A percentile compares a stretch with the other conserved stretches of the same genome.
These are phyloP conservation scores for Sylvia borin DNA, from an alignment of 2,797 vertebrate species.

Conservation along the genomic window DNA sequence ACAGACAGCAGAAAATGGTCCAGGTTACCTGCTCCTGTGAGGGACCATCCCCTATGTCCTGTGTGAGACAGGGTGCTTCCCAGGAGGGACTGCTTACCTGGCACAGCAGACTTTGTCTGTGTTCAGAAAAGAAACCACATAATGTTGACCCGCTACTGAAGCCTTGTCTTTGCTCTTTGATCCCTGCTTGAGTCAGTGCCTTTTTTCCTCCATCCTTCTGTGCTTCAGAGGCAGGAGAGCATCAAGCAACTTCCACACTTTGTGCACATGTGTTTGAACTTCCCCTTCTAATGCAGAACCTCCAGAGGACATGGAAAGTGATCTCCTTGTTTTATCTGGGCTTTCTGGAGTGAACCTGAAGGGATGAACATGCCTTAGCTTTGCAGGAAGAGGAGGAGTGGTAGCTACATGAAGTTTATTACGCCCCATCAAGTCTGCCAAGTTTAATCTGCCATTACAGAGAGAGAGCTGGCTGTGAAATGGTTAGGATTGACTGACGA, in stretches of 20 bases:
- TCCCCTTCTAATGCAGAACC: neutral
- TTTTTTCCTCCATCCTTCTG: neutral
- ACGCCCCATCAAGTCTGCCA: constrained; percentile 69
- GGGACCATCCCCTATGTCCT: neutral
- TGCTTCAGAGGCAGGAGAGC: neutral
- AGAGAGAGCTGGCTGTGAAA: constrained; percentile 54
- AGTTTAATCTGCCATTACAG: constrained; percentile 68
- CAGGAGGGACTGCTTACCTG: neutral
- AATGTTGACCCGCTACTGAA: neutral
- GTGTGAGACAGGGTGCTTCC: neutral
- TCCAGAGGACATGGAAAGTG: constrained; percentile 15
- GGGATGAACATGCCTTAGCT: constrained; percentile 5
- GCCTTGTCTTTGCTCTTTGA: neutral
- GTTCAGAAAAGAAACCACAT: neutral
- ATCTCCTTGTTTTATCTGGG: constrained; percentile 36
- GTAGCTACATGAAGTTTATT: constrained; percentile 56
- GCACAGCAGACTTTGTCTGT: neutral
- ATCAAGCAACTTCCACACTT: neutral
- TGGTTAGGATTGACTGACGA: constrained; percentile 70
- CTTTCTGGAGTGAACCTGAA: constrained; percentile 14
- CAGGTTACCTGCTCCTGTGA: neutral
- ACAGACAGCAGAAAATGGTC: neutral
- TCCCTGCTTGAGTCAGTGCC: neutral
- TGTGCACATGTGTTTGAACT: neutral
- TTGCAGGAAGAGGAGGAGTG: constrained; percentile 17